Base-by-base conservation (phyloP, 23 tunicate genomes). In the Phallusia fumigata region DNA sequence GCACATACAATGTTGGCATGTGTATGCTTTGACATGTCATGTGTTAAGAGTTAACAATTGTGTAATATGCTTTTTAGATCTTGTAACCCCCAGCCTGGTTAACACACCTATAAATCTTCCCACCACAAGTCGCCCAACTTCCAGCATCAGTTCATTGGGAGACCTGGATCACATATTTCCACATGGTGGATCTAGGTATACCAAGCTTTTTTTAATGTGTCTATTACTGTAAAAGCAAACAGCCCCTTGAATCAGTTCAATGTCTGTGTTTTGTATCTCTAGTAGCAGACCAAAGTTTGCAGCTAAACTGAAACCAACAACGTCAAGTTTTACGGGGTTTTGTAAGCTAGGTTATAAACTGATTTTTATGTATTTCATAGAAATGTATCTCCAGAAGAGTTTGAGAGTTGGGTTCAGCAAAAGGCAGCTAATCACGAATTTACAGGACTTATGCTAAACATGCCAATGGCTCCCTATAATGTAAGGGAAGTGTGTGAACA, bases 101-200 rank as follows among this genome's bases (percentile, higher is more conserved):
- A 76, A 80, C 52, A 84, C 87, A 33, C 87, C 87, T 0, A 40
- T 84, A 22, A 84, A 76, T 76, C 51, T 76, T 31, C 81, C 76
- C 18, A 51, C 81, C 21, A 16, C 33, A 10, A 84, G 81, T 76
- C 75, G 87, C 31, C 53, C 87, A 76, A 76, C 81, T 51, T 84
- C 87, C 2, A 84, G 76, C 81, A 76, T 19, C 22, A 73, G 75
- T 24, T 52, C 69, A 2, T 47, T 74, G 35, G 49, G 75, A 30
- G 86, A 83, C 65, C 36, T 45, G 24, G 86, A 83, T 24, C 69
- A 58, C 16, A 13, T 58, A 6, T 58, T 58, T 13, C 69, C 69
- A 22, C 69, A 58, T 58, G 58, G 58, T 51, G 69, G 28, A 58
- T 58, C 69, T 24, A 58, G 69, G 69, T 58, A 58, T 40, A 10